Percentiles rank a stretch among this genome's conserved stretches.
Conservation (phyloP, 2,797 vertebrate species). For the Trichosurus vulpecula region DNA sequence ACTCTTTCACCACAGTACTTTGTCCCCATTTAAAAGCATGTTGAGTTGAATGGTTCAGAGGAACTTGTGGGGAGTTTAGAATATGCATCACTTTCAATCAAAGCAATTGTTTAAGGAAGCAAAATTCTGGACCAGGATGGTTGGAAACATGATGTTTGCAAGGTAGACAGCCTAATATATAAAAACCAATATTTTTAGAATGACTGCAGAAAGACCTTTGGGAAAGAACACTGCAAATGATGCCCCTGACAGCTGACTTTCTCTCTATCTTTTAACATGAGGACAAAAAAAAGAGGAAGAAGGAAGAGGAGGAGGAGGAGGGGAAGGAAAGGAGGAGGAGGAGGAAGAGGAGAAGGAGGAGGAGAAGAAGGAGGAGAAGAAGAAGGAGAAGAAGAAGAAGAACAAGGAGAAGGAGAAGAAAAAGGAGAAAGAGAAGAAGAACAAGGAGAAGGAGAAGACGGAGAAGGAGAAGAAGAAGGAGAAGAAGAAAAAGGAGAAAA, state of each 20-base stretch:
- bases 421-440: no score
- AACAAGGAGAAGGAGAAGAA: fast-evolving
- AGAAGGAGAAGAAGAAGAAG: no score
- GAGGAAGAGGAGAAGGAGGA: not conserved
- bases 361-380: not conserved
- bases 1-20: not conserved
- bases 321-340: no score
- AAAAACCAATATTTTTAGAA: conserved; percentile 19
- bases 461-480: not conserved
- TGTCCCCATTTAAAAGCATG: conserved; percentile 42
- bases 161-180: conserved; percentile 16
- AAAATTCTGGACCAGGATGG: not conserved
- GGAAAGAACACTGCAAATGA: not conserved
- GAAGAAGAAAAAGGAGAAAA: not conserved
- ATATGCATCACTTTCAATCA: not conserved
- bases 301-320: not conserved
- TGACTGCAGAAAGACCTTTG: not conserved
- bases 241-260: not conserved
- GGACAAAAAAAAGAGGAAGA: not conserved
- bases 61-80: conserved; percentile 39
- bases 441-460: no score
- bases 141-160: not conserved
- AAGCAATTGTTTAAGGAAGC: not conserved
- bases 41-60: conserved; percentile 24
- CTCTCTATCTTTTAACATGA: not conserved